These are phyloP conservation scores for Austrofundulus limnaeus DNA, from an alignment of 2,113 vertebrate species.

Conservation along the genomic window DNA sequence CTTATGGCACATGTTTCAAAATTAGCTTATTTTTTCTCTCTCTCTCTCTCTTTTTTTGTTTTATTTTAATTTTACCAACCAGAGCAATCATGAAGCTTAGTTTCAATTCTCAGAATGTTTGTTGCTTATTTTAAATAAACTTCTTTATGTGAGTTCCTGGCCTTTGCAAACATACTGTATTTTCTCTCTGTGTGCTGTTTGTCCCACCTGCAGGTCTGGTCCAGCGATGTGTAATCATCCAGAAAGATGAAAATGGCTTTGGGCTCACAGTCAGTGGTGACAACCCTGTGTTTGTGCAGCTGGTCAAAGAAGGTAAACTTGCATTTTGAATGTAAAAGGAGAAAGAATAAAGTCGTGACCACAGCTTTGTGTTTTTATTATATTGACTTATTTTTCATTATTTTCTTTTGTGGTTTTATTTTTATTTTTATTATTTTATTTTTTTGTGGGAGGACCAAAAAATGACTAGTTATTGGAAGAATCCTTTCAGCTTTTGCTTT, in stretches of 20 bases:
- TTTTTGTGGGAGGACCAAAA: no score
- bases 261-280: conserved; percentile 98
- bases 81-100: not conserved
- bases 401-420: no score
- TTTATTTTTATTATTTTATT: no score
- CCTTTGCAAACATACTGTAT: conserved; percentile 33
- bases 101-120: not conserved
- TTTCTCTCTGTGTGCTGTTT: conserved; percentile 32
- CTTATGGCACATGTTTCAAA: not conserved
- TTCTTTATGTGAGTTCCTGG: conserved; percentile 14
- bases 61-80: not conserved
- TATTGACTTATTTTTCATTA: no score
- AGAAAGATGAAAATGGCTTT: conserved; percentile 97
- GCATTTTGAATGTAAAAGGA: conserved; percentile 9
- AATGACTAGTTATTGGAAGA: no score
- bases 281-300: conserved; percentile 99
- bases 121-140: not conserved
- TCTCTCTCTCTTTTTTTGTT: no score
- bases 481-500: conserved; percentile 1
- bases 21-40: no score
- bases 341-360: not conserved
- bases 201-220: conserved; percentile 87
- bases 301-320: conserved; percentile 94
- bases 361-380: no score
- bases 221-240: conserved; percentile 97